Base-by-base conservation (phyloP, 2,797 vertebrate genomes). In the Typhlichthys subterraneus region DNA sequence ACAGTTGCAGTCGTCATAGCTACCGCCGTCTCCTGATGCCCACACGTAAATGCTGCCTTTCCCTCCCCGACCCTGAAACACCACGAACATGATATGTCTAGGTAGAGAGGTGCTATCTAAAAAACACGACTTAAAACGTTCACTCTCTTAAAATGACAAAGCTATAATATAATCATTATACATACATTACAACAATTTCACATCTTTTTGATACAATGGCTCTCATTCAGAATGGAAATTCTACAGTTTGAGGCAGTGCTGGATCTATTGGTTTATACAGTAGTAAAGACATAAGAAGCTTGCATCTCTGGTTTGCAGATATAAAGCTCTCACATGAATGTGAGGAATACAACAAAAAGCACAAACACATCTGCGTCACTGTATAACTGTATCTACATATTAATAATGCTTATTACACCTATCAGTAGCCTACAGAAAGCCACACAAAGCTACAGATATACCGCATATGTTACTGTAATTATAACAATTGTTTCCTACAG, bases 21-120 rank as follows among this genome's bases (percentile, higher is more conserved):
- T 97, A 77, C 98, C 98, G 0, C 98, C 97, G 0, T 99, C 98
- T 67, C 98, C 97, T 0, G 98, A 99, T 12, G 98, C 98, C 98
- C 98, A 99, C 11, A 99, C 98, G 0, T 99, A 99, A 91, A 99
- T 99, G 90, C 97, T 99, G 84, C 98, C 98, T 90, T 97, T 99
- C 61, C 96, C 96, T 0, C 95, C 94, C 0, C 97, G 93, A 23
- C 97, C 98, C 98, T 99, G 81, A 69, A 76, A 79, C 14, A 63
- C 64, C 53, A 50, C 31, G 7, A 13, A 31, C 12, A 38, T 6
- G 9, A n/a, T 14, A 69, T 12, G 10, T 45, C 31, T 56, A 70
- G 31, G 4, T 9, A 38, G 33, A 8, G 5, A 38, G 33, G 6
- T 38, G 33, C 5, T 9, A 1, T 38, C 33, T 9, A 38, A 38